A percentile compares a stretch with the other conserved stretches of the same genome.
phyloP scores from a whole-genome alignment of 2,888 invertebrate species.

The Himalopsyche tibetana region DNA sequence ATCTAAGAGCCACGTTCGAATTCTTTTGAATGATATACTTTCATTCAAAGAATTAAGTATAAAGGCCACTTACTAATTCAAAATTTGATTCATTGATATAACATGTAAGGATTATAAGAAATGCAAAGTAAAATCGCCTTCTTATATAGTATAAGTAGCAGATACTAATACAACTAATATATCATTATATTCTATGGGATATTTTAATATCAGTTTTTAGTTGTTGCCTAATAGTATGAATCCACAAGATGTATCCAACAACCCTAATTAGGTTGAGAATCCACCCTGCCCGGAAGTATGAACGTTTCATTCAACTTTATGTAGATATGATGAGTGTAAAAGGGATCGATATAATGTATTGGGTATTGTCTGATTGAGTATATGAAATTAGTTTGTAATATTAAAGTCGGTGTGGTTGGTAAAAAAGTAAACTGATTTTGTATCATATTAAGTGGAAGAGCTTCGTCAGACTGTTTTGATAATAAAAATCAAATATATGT shows the following conservation, averaged over 20 bases:
- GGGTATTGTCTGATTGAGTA: not conserved
- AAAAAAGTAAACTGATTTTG: not conserved
- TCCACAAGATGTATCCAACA: slow-evolving; percentile 3
- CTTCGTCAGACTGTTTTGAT: too few species aligned
- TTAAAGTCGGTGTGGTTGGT: not conserved
- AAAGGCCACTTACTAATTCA: not conserved
- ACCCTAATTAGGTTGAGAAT: slow-evolving; percentile 30
- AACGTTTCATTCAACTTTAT: not conserved
- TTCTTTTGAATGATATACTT: not conserved
- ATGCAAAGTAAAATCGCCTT: not conserved
- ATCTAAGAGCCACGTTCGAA: too few species aligned
- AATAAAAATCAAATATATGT: too few species aligned
- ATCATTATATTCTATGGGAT: not conserved
- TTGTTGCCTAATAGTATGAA: slow-evolving; percentile 11
- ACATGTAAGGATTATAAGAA: not conserved
- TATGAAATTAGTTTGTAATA: not conserved
- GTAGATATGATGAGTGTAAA: not conserved
- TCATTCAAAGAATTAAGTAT: not conserved
- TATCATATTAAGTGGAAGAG: not conserved
- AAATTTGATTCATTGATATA: not conserved
- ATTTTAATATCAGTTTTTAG: slow-evolving; percentile 45
- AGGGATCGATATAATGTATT: slow-evolving; percentile 9
- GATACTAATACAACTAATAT: not conserved
- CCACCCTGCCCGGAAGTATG: slow-evolving; percentile 4
- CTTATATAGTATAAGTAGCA: not conserved